Conservation (phyloP, 2,113 vertebrate genomes). For the Toxotes jaculatrix region DNA sequence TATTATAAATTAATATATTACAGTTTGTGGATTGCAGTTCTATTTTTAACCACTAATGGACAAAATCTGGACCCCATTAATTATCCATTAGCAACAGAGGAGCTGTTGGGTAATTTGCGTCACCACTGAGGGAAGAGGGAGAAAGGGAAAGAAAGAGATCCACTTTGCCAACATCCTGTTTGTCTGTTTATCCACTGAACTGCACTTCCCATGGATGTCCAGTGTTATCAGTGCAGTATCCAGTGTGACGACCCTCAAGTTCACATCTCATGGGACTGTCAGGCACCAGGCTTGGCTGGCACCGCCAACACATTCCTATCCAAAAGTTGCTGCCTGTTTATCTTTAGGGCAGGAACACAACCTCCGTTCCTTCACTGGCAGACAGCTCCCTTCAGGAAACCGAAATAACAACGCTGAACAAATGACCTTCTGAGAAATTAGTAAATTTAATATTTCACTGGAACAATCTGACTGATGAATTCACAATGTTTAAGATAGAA, state of each 20-base stretch:
- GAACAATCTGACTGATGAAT: not conserved
- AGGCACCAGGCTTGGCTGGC: conserved; percentile 25
- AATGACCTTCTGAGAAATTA: conserved; percentile 19
- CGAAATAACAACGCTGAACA: conserved; percentile 18
- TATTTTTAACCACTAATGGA: conserved; percentile 1
- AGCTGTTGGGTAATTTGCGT: not conserved
- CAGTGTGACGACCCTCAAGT: conserved; percentile 47
- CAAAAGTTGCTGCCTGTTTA: conserved; percentile 60
- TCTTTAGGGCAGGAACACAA: conserved; percentile 52
- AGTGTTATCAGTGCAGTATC: conserved; percentile 49
- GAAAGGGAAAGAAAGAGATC: conserved; percentile 1
- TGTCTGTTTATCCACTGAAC: conserved; percentile 23
- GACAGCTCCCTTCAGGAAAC: conserved; percentile 25
- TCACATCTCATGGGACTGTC: conserved; percentile 29
- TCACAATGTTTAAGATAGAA: not conserved
- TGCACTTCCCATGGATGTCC: conserved; percentile 36
- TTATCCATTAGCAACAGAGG: not conserved
- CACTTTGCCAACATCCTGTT: conserved; percentile 51
- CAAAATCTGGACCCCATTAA: conserved; percentile 1
- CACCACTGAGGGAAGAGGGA: not conserved
- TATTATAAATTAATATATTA: not conserved
- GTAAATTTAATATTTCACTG: conserved; percentile 1
- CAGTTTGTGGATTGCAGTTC: conserved; percentile 4
- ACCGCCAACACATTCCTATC: conserved; percentile 59
- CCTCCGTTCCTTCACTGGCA: conserved; percentile 49